Conservation (phyloP, 2,888 invertebrate genomes). For the Agriopis aurantiaria region DNA sequence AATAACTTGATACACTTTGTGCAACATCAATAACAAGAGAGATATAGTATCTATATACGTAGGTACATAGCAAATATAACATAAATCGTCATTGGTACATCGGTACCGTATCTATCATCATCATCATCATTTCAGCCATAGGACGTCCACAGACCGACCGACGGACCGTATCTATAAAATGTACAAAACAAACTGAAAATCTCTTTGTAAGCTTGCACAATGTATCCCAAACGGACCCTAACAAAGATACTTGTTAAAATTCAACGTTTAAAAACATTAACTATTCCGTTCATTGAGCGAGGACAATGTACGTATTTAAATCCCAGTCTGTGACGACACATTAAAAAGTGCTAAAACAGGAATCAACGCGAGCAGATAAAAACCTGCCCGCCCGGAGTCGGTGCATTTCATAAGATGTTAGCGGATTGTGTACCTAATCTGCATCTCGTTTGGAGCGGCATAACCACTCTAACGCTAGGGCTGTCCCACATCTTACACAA, state of each 20-base stretch:
- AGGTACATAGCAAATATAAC: no score
- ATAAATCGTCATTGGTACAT: no score
- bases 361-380: constrained; percentile 69
- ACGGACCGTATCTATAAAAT: neutral
- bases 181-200: neutral
- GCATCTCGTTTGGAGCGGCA: no score
- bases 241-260: constrained; percentile 26
- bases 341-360: constrained; percentile 78
- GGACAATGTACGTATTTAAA: constrained; percentile 45
- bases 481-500: no score
- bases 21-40: no score
- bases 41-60: no score
- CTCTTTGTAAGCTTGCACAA: constrained; percentile 2
- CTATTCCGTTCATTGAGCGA: constrained; percentile 22
- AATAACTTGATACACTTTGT: no score
- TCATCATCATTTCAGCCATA: no score
- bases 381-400: constrained; percentile 50
- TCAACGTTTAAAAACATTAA: constrained; percentile 28
- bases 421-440: no score
- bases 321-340: constrained; percentile 57
- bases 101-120: no score
- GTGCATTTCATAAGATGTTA: constrained; percentile 18
- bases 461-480: no score
- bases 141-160: no score
- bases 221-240: neutral